phyloP scores from a whole-genome alignment of 1,140 invertebrate genomes.

The Sitophilus oryzae region DNA sequence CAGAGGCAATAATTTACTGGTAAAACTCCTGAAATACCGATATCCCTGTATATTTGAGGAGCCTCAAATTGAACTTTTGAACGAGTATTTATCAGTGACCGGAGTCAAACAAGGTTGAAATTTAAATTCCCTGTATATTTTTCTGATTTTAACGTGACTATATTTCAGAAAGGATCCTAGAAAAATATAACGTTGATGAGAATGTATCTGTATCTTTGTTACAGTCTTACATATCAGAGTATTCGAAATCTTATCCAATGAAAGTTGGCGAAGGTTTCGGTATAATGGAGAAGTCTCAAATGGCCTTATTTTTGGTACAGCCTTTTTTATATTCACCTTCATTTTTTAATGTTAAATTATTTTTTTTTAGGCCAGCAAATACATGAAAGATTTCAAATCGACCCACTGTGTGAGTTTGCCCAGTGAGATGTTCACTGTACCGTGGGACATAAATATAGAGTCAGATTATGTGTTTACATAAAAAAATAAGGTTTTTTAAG shows the following conservation, averaged over 20 bases:
- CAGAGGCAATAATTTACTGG: conserved; percentile 76
- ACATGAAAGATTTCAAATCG: conserved; percentile 80
- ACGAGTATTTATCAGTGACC: conserved; percentile 51
- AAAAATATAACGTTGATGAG: conserved; percentile 42
- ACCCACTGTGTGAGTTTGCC: conserved; percentile 82
- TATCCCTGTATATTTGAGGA: conserved; percentile 66
- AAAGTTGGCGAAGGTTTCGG: conserved; percentile 54
- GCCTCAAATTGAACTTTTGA: conserved; percentile 49
- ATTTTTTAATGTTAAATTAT: background rate
- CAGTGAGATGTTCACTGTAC: conserved; percentile 58
- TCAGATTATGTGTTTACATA: conserved; percentile 38
- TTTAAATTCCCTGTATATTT: too few species aligned
- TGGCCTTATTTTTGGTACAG: conserved; percentile 58
- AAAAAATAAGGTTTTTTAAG: background rate
- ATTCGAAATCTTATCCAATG: conserved; percentile 55
- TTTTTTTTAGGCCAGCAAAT: conserved; percentile 59
- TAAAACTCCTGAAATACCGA: conserved; percentile 65
- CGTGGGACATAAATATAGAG: conserved; percentile 44
- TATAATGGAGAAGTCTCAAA: conserved; percentile 48
- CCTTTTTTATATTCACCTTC: background rate
- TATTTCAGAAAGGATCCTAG: conserved; percentile 34
- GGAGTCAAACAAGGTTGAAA: conserved; percentile 31
- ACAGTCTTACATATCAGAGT: conserved; percentile 51
- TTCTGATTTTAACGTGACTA: background rate
- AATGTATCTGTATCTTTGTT: conserved; percentile 52